phyloP scores from a whole-genome alignment of 1,140 invertebrate species.

The Drosophila mojavensis region DNA sequence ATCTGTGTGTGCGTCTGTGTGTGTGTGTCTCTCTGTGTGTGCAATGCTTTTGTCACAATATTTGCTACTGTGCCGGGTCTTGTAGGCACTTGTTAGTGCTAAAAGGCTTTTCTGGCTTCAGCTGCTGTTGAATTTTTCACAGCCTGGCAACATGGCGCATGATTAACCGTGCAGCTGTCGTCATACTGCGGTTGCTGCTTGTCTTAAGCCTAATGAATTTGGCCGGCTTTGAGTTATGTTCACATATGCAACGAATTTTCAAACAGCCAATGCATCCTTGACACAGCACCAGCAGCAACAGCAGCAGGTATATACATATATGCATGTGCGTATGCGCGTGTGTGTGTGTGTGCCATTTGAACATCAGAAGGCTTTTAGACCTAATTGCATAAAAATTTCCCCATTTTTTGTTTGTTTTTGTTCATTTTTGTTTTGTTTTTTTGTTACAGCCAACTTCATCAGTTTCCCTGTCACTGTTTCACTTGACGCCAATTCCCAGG shows the following conservation, averaged over 20 bases:
- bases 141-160: slow-evolving; percentile 62
- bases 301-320: no score
- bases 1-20: slow-evolving; percentile 19
- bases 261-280: slow-evolving; percentile 55
- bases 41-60: slow-evolving; percentile 70
- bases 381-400: slow-evolving; percentile 35
- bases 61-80: slow-evolving; percentile 59
- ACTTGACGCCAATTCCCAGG: slow-evolving; percentile 29
- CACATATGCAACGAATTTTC: slow-evolving; percentile 26
- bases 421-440: background rate
- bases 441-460: slow-evolving; percentile 13
- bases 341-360: slow-evolving; percentile 20
- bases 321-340: background rate
- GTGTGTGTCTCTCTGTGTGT: slow-evolving; percentile 3
- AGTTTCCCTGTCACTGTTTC: slow-evolving; percentile 23
- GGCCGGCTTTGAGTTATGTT: slow-evolving; percentile 35
- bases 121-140: slow-evolving; percentile 62
- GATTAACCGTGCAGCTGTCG: slow-evolving; percentile 73
- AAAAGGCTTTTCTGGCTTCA: slow-evolving; percentile 57
- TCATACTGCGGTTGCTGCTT: slow-evolving; percentile 57
- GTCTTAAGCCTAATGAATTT: slow-evolving; percentile 65
- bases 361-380: slow-evolving; percentile 73
- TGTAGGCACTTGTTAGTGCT: slow-evolving; percentile 68
- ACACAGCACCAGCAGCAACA: slow-evolving; percentile 17
- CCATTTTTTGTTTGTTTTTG: no score